Conservation (phyloP, 2,113 vertebrate genomes). For the Eidolon helvum region DNA sequence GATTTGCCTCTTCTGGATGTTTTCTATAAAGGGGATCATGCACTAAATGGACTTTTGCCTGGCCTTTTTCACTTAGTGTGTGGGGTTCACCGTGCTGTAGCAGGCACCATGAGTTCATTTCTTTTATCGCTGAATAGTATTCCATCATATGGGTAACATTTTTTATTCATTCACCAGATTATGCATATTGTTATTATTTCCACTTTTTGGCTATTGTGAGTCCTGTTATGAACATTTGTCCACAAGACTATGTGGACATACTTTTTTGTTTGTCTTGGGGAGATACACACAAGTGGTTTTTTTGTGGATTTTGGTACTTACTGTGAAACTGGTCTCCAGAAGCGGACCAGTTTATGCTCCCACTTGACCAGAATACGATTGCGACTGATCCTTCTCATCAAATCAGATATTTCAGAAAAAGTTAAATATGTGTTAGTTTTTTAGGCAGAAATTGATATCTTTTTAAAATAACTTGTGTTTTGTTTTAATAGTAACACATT, state of each 20-base stretch:
- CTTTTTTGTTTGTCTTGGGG: neutral
- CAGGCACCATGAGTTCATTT: rapidly evolving
- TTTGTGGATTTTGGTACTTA: neutral
- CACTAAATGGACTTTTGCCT: neutral
- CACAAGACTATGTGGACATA: neutral
- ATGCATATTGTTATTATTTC: rapidly evolving
- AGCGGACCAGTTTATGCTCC: neutral
- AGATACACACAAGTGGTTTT: neutral
- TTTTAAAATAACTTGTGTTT: neutral
- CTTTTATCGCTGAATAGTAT: rapidly evolving
- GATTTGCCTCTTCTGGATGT: no score
- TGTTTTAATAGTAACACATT: neutral
- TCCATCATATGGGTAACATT: rapidly evolving
- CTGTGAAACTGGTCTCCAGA: neutral
- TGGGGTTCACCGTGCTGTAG: rapidly evolving
- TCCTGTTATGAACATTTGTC: neutral
- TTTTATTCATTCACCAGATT: neutral
- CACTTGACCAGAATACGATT: neutral
- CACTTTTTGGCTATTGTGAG: neutral
- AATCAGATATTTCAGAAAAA: neutral
- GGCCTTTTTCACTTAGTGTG: neutral
- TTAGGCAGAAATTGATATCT: neutral
- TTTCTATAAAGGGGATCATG: rapidly evolving
- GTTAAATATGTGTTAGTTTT: neutral
- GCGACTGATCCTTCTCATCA: neutral